Evolutionary conservation across 1,140 invertebrate species (phyloP).

Genomic region (Calliphora vicina): DNA sequence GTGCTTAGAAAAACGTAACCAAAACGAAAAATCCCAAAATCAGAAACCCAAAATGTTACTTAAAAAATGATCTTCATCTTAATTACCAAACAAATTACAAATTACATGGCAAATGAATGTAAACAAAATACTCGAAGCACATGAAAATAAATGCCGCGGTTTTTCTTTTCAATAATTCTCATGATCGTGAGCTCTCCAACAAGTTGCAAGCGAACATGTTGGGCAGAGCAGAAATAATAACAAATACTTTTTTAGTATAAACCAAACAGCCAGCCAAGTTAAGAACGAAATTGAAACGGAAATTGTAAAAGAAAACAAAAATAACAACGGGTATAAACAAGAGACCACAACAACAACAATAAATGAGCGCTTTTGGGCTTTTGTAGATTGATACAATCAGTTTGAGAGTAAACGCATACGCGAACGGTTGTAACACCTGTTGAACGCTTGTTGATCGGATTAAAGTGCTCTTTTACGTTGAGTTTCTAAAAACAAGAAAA

Average conservation of each 20-base stretch:
- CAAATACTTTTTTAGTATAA: no score
- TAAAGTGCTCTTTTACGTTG: neutral
- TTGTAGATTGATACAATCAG: slow-evolving; percentile 26
- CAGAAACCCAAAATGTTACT: neutral
- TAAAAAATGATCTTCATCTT: slow-evolving; percentile 17
- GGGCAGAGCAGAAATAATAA: no score
- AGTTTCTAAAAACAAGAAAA: neutral
- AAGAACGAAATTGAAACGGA: slow-evolving; percentile 30
- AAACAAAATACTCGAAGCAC: neutral
- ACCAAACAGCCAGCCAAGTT: neutral
- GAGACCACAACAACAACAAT: neutral
- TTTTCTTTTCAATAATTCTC: neutral
- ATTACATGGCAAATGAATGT: slow-evolving; percentile 13
- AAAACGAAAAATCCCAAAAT: no score
- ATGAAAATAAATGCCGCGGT: neutral
- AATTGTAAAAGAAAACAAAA: slow-evolving; percentile 16
- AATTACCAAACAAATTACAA: slow-evolving; percentile 1
- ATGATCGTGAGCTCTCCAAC: neutral
- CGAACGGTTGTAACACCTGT: slow-evolving; percentile 33
- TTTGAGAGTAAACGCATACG: slow-evolving; percentile 29
- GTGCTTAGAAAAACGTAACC: no score
- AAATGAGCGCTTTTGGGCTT: slow-evolving; percentile 14
- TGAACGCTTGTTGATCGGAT: neutral
- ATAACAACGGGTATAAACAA: neutral
- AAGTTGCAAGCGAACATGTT: neutral